Conservation (phyloP, 2,113 vertebrate genomes). For the Argyrosomus japonicus region DNA sequence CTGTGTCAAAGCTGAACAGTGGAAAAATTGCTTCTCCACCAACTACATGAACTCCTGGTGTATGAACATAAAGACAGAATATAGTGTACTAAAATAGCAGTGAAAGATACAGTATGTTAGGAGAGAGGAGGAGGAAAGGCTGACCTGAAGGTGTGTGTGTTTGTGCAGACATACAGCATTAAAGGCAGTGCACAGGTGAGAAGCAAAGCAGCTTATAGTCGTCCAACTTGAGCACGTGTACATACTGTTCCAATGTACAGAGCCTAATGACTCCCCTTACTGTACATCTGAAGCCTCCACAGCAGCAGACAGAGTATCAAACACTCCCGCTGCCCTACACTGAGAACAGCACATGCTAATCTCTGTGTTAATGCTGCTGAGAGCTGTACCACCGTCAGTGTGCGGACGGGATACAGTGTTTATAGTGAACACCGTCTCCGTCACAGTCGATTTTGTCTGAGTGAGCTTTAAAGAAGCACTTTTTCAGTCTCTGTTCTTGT, state of each 20-base stretch:
- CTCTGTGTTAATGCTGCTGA: conserved; percentile 19
- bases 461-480: background rate
- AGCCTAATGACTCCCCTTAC: conserved; percentile 20
- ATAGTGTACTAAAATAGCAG: background rate
- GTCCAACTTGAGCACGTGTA: conserved; percentile 9
- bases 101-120: background rate
- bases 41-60: background rate
- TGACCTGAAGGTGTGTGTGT: background rate
- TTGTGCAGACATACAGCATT: background rate
- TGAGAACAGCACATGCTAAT: conserved; percentile 34
- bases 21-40: background rate
- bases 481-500: background rate
- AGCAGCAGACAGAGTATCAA: background rate
- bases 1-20: background rate
- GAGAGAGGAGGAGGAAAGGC: background rate
- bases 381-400: conserved; percentile 2
- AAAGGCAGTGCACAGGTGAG: conserved; percentile 26
- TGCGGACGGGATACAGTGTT: background rate
- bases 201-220: conserved; percentile 48
- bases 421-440: background rate
- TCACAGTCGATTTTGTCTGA: background rate
- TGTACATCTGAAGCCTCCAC: background rate
- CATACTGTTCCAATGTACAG: conserved; percentile 3
- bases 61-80: background rate
- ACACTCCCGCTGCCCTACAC: background rate